phyloP scores from a whole-genome alignment of 2,113 vertebrate genomes.

The Stigmatopora argus region DNA sequence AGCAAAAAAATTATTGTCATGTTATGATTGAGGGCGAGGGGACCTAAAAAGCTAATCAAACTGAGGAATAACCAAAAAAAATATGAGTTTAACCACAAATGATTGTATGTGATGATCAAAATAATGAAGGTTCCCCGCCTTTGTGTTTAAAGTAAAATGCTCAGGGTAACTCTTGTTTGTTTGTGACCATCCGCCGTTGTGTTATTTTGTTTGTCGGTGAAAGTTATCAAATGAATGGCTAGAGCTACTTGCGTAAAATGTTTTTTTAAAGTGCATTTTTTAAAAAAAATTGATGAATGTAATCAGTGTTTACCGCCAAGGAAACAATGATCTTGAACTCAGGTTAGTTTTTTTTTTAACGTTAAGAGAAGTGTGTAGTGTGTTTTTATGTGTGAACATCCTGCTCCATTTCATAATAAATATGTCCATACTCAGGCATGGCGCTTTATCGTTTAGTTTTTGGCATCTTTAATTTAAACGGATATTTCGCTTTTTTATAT shows the following conservation, averaged over 20 bases:
- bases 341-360: constrained; percentile 43
- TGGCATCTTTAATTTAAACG: too few relatives aligned
- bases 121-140: background rate
- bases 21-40: constrained; percentile 8
- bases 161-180: constrained; percentile 50
- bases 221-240: constrained; percentile 36
- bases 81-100: background rate
- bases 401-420: constrained; percentile 64
- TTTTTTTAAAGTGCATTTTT: constrained; percentile 43
- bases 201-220: constrained; percentile 22
- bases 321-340: constrained; percentile 48
- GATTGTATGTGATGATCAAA: background rate
- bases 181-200: constrained; percentile 43
- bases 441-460: background rate
- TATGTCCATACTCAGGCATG: constrained; percentile 37
- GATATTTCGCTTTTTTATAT: too few relatives aligned
- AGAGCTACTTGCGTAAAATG: constrained; percentile 19
- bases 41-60: background rate
- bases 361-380: constrained; percentile 61
- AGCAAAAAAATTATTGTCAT: constrained; percentile 35
- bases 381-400: constrained; percentile 59
- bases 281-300: constrained; percentile 58
- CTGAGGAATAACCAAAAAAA: background rate
- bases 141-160: constrained; percentile 17
- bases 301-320: constrained; percentile 57